These are phyloP conservation scores for Hyperoplus immaculatus DNA, from an alignment of 2,797 vertebrate genomes.

Conservation along the genomic window DNA sequence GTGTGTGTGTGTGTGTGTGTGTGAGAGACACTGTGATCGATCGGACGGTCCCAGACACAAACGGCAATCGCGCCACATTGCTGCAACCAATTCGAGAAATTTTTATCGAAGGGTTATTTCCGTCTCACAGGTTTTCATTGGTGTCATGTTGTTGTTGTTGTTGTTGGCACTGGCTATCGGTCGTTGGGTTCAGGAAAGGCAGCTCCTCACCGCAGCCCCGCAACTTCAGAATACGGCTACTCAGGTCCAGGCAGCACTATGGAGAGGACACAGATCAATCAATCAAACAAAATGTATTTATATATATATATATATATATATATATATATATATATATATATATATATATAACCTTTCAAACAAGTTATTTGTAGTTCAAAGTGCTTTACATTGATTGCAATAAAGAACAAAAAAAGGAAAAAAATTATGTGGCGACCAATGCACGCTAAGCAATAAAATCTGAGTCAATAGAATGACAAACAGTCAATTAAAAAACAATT, in stretches of 20 bases:
- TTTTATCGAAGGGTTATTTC: not conserved
- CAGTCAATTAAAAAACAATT: no score
- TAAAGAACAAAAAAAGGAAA: no score
- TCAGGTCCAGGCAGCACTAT: slow-evolving; percentile 93
- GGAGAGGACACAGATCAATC: slow-evolving; percentile 7
- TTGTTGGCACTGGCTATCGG: slow-evolving; percentile 73
- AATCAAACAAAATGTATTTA: no score
- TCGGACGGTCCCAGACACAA: slow-evolving; percentile 67
- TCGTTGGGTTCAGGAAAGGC: slow-evolving; percentile 86
- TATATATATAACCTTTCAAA: no score
- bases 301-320: no score
- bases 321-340: no score
- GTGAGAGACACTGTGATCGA: slow-evolving; percentile 52
- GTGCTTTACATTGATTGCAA: no score
- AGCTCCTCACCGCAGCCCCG: slow-evolving; percentile 87
- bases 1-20: slow-evolving; percentile 1
- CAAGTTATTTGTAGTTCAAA: no score
- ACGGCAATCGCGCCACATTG: slow-evolving; percentile 22
- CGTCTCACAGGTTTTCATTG: slow-evolving; percentile 85
- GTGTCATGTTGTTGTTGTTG: slow-evolving; percentile 68
- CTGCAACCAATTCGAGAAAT: slow-evolving; percentile 22
- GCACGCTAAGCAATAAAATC: no score
- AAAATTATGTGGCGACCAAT: no score
- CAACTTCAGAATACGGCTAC: slow-evolving; percentile 86
- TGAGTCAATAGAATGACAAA: no score